Base-by-base conservation (phyloP, 2,113 vertebrate species). In the Xenopus laevis region DNA sequence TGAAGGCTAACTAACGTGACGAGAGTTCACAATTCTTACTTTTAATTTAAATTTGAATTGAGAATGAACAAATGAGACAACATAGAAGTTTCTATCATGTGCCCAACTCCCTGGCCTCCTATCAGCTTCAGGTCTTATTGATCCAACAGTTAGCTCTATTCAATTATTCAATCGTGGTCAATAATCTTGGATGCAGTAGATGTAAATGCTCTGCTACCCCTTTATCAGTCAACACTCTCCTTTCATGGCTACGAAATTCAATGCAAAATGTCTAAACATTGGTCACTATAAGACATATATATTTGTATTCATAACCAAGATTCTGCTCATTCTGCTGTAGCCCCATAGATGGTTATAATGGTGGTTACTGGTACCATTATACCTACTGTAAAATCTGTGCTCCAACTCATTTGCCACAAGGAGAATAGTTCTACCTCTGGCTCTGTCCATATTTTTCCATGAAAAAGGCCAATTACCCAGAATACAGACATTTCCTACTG, bases 101-200 rank as follows among this genome's bases (percentile, higher is more conserved):
- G 11, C 17, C 71, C 70, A 21, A 20, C 23, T 79, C 80, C 77
- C 71, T 79, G 23, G 77, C 70, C 65, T 50, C 77, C 67, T 21
- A 78, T 21, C 59, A 78, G 76, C 23, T 78, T 87, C 78, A 61
- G 72, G 15, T 81, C 62, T 72, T 80, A 88, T 83, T 71, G 78
- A 88, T 27, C 76, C 82, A 64, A 64, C 79, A 86, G 82, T 86
- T 86, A 86, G 80, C 52, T 45, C 71, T 79, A 72, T 80, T 88
- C 86, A 85, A 83, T 87, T 86, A 88, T 80, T 87, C 83, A 86
- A 86, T 87, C 63, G 45, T 66, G 72, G 82, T 87, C 86, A 80
- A 87, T 86, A 83, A 53, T 84, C 79, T 77, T 73, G 83, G 75
- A 64, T 82, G 73, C 18, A 18, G 3, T 1, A 80, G 78, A 71